These are phyloP conservation scores for Papilio gigon DNA, from an alignment of 2,888 invertebrate genomes.

Conservation along the genomic window DNA sequence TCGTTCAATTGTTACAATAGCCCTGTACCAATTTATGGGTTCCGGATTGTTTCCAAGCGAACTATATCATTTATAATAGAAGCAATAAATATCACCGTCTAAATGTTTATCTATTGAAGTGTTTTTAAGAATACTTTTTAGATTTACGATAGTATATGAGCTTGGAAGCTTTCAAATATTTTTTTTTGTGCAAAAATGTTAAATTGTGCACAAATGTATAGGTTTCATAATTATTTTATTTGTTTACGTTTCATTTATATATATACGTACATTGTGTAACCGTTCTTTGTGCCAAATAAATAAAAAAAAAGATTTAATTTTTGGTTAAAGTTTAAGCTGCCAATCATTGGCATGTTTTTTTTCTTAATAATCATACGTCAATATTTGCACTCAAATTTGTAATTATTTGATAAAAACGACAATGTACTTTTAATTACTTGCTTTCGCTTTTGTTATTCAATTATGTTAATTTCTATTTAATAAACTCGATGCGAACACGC, in stretches of 20 bases:
- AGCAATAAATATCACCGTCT: constrained; percentile 10
- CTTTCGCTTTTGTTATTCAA: constrained; percentile 28
- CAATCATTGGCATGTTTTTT: no score
- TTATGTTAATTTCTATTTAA: constrained; percentile 21
- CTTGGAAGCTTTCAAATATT: constrained; percentile 18
- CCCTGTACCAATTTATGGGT: constrained; percentile 26
- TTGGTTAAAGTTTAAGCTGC: no score
- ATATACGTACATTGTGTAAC: neutral
- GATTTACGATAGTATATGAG: constrained; percentile 18
- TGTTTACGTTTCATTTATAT: no score
- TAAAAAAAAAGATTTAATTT: no score
- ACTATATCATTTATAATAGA: constrained; percentile 17
- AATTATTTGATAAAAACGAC: neutral
- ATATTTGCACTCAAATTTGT: neutral
- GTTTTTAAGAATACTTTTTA: constrained; percentile 24
- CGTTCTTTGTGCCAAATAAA: no score
- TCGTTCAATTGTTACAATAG: constrained; percentile 31
- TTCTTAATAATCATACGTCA: no score
- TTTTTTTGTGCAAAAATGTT: no score
- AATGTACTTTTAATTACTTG: neutral
- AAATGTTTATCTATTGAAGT: constrained; percentile 22
- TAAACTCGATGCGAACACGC: constrained; percentile 27
- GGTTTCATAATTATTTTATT: no score
- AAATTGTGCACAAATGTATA: no score
- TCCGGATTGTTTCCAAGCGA: constrained; percentile 30